Conservation (phyloP, 2,113 vertebrate genomes). For the Nyctibius bracteatus region DNA sequence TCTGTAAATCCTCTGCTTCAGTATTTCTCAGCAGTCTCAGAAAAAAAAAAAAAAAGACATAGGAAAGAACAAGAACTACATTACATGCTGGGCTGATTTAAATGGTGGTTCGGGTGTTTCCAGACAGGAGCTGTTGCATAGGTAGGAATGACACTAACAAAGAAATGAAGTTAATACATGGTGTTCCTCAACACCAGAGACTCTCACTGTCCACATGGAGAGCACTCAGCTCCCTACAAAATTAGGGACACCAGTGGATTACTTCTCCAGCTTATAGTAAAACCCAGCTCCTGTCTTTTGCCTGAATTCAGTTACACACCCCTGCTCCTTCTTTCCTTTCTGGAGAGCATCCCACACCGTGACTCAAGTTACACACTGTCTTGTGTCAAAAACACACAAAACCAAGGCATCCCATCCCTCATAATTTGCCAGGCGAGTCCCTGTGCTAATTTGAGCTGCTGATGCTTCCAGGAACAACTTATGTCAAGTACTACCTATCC, state of each 20-base stretch:
- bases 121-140: background rate
- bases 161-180: background rate
- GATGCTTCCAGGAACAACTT: background rate
- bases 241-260: background rate
- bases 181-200: background rate
- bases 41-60: background rate
- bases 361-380: background rate
- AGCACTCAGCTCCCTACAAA: background rate
- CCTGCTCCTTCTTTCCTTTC: background rate
- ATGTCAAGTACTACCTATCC: background rate
- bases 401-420: background rate
- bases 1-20: background rate
- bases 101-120: background rate
- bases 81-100: background rate
- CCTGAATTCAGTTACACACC: background rate
- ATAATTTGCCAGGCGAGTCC: background rate
- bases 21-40: background rate
- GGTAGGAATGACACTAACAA: background rate
- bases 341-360: background rate
- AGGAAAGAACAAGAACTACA: background rate
- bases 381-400: background rate
- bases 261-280: background rate
- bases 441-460: background rate
- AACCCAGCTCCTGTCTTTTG: background rate
- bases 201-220: background rate